phyloP scores from a whole-genome alignment of 2,113 vertebrate species.

The Microtus pennsylvanicus region DNA sequence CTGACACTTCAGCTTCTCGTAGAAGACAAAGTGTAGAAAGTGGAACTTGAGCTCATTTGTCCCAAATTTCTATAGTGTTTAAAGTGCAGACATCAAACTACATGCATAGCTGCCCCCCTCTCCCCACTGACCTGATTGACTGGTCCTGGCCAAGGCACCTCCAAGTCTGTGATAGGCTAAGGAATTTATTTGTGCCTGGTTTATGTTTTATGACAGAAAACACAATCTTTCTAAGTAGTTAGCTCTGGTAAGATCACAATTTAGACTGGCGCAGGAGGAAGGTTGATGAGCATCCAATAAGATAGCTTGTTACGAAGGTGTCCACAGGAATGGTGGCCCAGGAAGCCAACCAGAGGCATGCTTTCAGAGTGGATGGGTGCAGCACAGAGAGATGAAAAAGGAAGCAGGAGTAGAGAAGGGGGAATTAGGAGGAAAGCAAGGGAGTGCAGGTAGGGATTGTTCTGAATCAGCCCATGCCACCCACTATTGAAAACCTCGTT shows the following conservation, averaged over 20 bases:
- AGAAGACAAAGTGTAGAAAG: neutral
- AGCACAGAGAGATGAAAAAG: neutral
- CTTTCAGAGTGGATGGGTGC: neutral
- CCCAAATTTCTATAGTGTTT: neutral
- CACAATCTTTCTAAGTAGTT: neutral
- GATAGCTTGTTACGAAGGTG: neutral
- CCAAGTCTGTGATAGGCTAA: neutral
- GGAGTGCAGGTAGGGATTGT: neutral
- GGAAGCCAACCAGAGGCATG: neutral
- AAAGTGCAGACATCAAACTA: neutral
- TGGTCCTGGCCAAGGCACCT: neutral
- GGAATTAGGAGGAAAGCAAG: neutral
- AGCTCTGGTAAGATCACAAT: neutral
- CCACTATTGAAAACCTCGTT: neutral
- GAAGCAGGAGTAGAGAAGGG: neutral
- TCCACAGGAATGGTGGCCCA: neutral
- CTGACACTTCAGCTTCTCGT: neutral
- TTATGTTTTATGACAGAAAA: no score
- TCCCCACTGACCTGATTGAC: neutral
- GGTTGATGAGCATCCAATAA: neutral
- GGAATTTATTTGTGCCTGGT: neutral
- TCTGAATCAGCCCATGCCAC: no score
- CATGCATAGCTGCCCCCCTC: neutral
- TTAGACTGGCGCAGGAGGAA: neutral
- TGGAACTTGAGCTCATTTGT: neutral